Evolutionary conservation across 2,888 invertebrate genomes (phyloP).

Genomic region (Noctua pronuba): DNA sequence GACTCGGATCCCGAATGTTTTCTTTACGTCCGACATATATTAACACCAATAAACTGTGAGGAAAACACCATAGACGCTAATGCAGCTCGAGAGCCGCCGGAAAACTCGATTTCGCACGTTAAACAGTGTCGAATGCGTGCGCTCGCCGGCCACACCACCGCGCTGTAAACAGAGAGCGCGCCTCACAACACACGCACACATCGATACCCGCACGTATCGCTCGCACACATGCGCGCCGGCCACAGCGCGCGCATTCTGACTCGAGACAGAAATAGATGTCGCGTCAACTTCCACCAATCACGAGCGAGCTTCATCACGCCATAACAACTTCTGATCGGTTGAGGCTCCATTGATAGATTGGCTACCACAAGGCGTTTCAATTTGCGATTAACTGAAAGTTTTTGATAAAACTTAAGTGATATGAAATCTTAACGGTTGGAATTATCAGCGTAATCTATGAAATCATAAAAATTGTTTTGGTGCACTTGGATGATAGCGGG

Average conservation of each 20-base stretch:
- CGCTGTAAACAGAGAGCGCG: constrained; percentile 90
- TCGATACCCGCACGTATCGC: constrained; percentile 72
- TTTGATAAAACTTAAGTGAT: constrained; percentile 88
- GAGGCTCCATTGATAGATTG: constrained; percentile 86
- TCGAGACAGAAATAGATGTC: constrained; percentile 85
- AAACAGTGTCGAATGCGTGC: constrained; percentile 91
- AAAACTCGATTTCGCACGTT: constrained; percentile 84
- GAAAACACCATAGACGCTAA: constrained; percentile 85
- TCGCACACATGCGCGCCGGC: constrained; percentile 73
- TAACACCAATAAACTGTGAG: constrained; percentile 84
- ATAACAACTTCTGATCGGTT: constrained; percentile 79
- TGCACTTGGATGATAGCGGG: constrained; percentile 27
- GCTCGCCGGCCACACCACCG: constrained; percentile 90
- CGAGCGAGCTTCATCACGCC: constrained; percentile 77
- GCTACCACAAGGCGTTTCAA: constrained; percentile 85
- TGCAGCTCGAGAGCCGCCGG: constrained; percentile 83
- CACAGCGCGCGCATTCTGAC: constrained; percentile 84
- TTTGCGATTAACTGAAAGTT: constrained; percentile 88
- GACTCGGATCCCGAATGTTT: constrained; percentile 76
- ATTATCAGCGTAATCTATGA: constrained; percentile 73
- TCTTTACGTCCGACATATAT: constrained; percentile 80
- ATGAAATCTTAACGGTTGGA: constrained; percentile 82
- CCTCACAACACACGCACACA: constrained; percentile 87
- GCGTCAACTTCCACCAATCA: constrained; percentile 84
- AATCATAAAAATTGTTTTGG: constrained; percentile 64